Evolutionary conservation across 2,113 vertebrate species (phyloP), one percentile per base, ranked within the genome.

Genomic region (Delphinapterus leucas): DNA sequence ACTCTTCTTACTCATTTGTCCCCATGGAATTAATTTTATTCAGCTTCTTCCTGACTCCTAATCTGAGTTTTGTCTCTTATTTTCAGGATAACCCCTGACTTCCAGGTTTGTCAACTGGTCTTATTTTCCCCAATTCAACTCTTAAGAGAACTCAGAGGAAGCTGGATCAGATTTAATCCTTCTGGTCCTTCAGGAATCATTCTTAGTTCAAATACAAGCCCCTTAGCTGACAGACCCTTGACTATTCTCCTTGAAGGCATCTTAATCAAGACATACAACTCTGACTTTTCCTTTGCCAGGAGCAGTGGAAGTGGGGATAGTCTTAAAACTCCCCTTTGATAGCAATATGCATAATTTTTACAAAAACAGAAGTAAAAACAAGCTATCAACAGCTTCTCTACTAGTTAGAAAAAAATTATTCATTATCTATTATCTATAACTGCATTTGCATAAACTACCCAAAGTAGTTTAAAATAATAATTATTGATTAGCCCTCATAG

Each of bases 281-380:
- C 28, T 65, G 4, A 11, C 14, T 0, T 2, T n/a, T 26, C 5
- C n/a, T 77, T 31, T 25, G 3, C 86, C 41, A 31, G 73, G 44
- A 38, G 7, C 11, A 53, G 28, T 13, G 14, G 9, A 41, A n/a
- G 26, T 10, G 3, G 11, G 10, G 5, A 21, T 1, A 10, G 6
- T 58, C 49, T 70, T 2, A n/a, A 41, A 55, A 76, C 4, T 4
- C 20, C 13, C 17, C 9, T 28, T 17, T 58, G n/a, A 44, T 68
- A 68, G n/a, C 15, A n/a, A 0, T 3, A 36, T 25, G 17, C 33
- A 68, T 9, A 7, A 20, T 26, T 61, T 85, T 15, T 12, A 81
- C 6, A 73, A 79, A 88, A 74, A 38, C 31, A 44, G 7, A 79
- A 84, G 21, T 88, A 26, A 79, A 63, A 92, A 25, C 28, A 44